phyloP scores from a whole-genome alignment of 2,797 vertebrate species.

The Onychomys arenicola region DNA sequence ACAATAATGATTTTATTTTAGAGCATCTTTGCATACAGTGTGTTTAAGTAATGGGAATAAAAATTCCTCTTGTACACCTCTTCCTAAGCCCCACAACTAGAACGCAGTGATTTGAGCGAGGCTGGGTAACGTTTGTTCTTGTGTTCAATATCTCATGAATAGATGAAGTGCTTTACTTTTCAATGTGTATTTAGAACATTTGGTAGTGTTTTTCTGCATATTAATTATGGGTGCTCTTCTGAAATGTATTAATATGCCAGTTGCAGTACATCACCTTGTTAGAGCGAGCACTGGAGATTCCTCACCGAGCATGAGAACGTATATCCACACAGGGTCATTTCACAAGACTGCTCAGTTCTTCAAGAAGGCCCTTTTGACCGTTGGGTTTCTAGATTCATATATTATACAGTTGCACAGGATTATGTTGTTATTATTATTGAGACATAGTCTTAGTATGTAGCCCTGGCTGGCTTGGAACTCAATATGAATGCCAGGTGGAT shows the following conservation, averaged over 20 bases:
- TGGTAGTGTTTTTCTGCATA: not conserved
- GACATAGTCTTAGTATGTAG: not conserved
- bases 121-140: constrained; percentile 26
- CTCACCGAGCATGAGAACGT: not conserved
- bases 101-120: not conserved
- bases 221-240: not conserved
- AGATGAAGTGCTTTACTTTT: constrained; percentile 52
- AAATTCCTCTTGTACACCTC: not conserved
- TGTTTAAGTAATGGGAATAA: constrained; percentile 22
- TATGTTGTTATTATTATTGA: not conserved
- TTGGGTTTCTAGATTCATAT: not conserved
- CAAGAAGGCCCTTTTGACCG: not conserved
- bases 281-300: not conserved
- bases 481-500: not conserved
- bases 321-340: not conserved
- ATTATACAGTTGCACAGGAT: not conserved
- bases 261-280: not conserved
- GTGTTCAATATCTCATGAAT: constrained; percentile 42
- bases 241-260: not conserved
- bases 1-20: constrained; percentile 75
- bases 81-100: constrained; percentile 34
- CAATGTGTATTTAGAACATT: constrained; percentile 8
- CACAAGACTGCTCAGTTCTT: not conserved
- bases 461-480: not conserved
- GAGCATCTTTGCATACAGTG: constrained; percentile 61